A percentile compares a stretch with the other conserved stretches of the same genome.
phyloP scores from a whole-genome alignment of 53 echinoderm and acorn worm species.

The Holothuria leucospilota region DNA sequence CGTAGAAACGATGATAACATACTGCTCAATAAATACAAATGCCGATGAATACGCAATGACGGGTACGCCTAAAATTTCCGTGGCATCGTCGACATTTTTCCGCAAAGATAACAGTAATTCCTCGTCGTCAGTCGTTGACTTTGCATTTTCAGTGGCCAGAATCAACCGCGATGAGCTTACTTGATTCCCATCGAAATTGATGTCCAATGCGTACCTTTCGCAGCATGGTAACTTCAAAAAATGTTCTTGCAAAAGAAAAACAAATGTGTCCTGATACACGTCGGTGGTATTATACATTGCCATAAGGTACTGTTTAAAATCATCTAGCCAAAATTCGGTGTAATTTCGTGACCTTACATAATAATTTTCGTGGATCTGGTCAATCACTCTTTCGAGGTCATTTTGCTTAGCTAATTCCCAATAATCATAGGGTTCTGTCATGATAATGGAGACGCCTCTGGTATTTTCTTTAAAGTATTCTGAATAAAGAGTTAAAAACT shows the following conservation, averaged over 20 bases:
- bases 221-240: slow-evolving; percentile 60
- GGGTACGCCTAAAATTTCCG: slow-evolving; percentile 39
- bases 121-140: slow-evolving; percentile 35
- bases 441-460: slow-evolving; percentile 70
- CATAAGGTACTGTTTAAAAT: neutral
- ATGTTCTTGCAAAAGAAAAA: neutral
- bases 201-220: slow-evolving; percentile 57
- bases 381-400: slow-evolving; percentile 61
- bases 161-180: slow-evolving; percentile 65
- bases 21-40: neutral
- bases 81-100: slow-evolving; percentile 41
- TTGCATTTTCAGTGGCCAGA: slow-evolving; percentile 26
- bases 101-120: slow-evolving; percentile 54
- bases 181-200: slow-evolving; percentile 49
- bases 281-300: neutral
- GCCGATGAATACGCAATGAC: slow-evolving; percentile 51
- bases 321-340: slow-evolving; percentile 20
- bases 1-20: neutral
- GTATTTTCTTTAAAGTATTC: slow-evolving; percentile 76
- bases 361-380: slow-evolving; percentile 57
- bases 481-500: slow-evolving; percentile 71
- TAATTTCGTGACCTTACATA: neutral
- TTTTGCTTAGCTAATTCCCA: slow-evolving; percentile 70
- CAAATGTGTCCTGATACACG: neutral
- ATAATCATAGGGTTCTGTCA: slow-evolving; percentile 68